Conservation (phyloP, 2,797 vertebrate species). For the Hemibagrus guttatus region DNA sequence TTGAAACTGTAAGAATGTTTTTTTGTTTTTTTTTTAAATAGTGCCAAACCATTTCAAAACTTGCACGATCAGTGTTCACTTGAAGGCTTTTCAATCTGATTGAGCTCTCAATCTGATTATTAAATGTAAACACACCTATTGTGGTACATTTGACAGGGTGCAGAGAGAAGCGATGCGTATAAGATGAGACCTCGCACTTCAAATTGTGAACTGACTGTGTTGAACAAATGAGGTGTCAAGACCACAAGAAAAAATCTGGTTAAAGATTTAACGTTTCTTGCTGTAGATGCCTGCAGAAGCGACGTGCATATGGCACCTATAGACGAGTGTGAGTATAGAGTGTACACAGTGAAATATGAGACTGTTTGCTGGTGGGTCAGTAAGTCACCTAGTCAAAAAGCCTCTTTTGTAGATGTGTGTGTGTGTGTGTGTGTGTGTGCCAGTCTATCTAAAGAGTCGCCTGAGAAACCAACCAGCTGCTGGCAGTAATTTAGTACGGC, state of each 20-base stretch:
- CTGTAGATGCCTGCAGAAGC: background rate
- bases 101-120: too few species aligned
- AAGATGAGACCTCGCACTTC: background rate
- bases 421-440: conserved; percentile 28
- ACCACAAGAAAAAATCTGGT: background rate
- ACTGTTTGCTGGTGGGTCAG: conserved; percentile 40
- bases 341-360: conserved; percentile 29
- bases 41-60: too few species aligned
- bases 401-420: conserved; percentile 29
- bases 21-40: too few species aligned
- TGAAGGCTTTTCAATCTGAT: too few species aligned
- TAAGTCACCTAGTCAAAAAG: conserved; percentile 36
- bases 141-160: background rate
- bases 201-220: background rate
- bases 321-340: background rate
- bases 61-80: too few species aligned
- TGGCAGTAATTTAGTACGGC: conserved; percentile 32
- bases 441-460: conserved; percentile 27
- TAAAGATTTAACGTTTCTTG: background rate
- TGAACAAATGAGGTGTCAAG: conserved; percentile 1
- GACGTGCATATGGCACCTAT: background rate
- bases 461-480: conserved; percentile 37
- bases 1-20: too few species aligned
- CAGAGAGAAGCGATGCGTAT: background rate
- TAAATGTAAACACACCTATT: too few species aligned